phyloP scores from a whole-genome alignment of 1,140 invertebrate genomes.

The Phortica variegata region DNA sequence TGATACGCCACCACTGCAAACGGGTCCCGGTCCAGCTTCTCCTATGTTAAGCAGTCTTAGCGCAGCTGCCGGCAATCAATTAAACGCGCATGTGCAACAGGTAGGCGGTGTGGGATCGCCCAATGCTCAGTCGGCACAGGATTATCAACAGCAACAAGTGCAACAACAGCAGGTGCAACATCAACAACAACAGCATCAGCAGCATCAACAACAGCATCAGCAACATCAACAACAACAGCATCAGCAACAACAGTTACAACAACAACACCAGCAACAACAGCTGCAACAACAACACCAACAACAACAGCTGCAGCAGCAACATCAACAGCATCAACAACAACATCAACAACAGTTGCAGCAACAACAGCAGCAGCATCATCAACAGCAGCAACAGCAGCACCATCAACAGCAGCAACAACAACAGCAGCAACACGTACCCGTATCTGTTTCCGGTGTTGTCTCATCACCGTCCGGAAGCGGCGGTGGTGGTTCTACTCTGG shows the following conservation, averaged over 20 bases:
- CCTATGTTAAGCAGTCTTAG: slow-evolving; percentile 45
- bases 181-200: slow-evolving; percentile 32
- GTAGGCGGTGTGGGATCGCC: slow-evolving; percentile 58
- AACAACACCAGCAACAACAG: slow-evolving; percentile 23
- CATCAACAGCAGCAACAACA: slow-evolving; percentile 31
- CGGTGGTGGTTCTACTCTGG: slow-evolving; percentile 67
- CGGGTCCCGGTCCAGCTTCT: slow-evolving; percentile 44
- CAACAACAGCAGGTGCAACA: slow-evolving; percentile 38
- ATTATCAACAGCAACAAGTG: slow-evolving; percentile 44
- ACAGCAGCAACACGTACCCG: slow-evolving; percentile 23
- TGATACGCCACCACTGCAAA: slow-evolving; percentile 49
- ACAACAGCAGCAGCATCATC: too few relatives aligned
- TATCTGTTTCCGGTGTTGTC: slow-evolving; percentile 31
- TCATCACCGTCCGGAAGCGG: slow-evolving; percentile 24
- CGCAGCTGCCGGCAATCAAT: slow-evolving; percentile 28
- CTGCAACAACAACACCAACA: slow-evolving; percentile 10
- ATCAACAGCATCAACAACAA: slow-evolving; percentile 15
- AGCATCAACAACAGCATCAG: slow-evolving; percentile 26
- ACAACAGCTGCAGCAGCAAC: slow-evolving; percentile 13
- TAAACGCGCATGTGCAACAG: slow-evolving; percentile 41
- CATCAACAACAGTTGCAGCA: slow-evolving; percentile 9
- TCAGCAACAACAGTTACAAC: slow-evolving; percentile 28
- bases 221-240: slow-evolving; percentile 31
- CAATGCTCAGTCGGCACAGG: slow-evolving; percentile 26
- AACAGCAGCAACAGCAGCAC: slow-evolving; percentile 29